phyloP scores from a whole-genome alignment of 1,140 invertebrate genomes.

The Drosophila parvula region DNA sequence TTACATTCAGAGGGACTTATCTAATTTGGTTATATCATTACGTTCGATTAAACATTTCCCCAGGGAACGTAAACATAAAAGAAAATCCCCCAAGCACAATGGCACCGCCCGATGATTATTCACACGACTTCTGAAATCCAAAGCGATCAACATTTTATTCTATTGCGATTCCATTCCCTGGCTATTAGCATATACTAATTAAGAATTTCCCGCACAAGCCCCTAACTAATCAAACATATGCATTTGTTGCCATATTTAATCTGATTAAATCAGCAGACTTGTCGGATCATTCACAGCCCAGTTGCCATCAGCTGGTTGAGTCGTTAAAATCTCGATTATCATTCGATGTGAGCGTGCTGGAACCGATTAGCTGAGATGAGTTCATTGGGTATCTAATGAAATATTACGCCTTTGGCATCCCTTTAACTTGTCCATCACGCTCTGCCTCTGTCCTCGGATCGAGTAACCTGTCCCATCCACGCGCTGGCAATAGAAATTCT shows the following conservation, averaged over 20 bases:
- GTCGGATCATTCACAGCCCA: conserved; percentile 20
- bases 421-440: conserved; percentile 7
- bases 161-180: conserved; percentile 18
- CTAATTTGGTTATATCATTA: conserved; percentile 25
- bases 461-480: conserved; percentile 30
- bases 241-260: conserved; percentile 26
- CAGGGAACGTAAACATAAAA: conserved; percentile 12
- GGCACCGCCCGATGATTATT: conserved; percentile 2
- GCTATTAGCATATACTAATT: conserved; percentile 31
- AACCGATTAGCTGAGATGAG: conserved; percentile 27
- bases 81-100: conserved; percentile 10
- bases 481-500: conserved; percentile 26
- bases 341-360: conserved; percentile 28
- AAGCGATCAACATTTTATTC: conserved; percentile 12
- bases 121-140: neutral
- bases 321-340: conserved; percentile 19
- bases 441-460: neutral
- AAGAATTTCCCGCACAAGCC: conserved; percentile 30
- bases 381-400: conserved; percentile 17
- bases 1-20: conserved; percentile 13
- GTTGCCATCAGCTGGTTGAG: conserved; percentile 24
- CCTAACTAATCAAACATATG: conserved; percentile 17
- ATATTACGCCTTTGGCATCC: conserved; percentile 4
- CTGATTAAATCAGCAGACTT: conserved; percentile 28
- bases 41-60: conserved; percentile 5